Base-by-base conservation (phyloP, 1,140 invertebrate species). In the Neodiprion virginianus region DNA sequence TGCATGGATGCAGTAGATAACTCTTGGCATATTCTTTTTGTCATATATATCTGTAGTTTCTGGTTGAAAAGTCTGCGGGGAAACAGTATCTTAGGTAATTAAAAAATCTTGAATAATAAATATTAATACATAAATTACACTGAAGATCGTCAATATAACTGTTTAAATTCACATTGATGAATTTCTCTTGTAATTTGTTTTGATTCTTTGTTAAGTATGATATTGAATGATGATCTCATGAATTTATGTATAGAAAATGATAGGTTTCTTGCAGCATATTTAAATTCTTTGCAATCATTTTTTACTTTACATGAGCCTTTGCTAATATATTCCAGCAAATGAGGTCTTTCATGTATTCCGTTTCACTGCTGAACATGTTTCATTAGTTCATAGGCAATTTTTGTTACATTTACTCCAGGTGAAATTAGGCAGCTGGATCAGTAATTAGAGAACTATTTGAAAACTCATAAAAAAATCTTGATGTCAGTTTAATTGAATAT, bases 41-140 rank as follows among this genome's bases (percentile, higher is more conserved):
- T 96, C 95, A 89, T 96, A 96, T 74, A 96, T 92, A 85, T 96
- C 95, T 75, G 94, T 95, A 9, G 95, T 96, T 89, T 96, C 95
- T 48, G 95, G 95, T 81, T 95, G 93, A 86, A 96, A 95, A n/a
- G 93, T 95, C 94, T 95, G 83, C 70, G 90, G 89, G 75, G 67
- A 75, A 53, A 73, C 74, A 79, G 70, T 66, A 74, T 77, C 4
- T n/a, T 66, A 7, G 61, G 61, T 66, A 66, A 66, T 40, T 40
- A 5, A 40, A 40, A 21, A 21, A n/a, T 3, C 7, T n/a, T 66
- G 21, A 66, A 66, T 66, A n/a, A n/a, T 66, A 5, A 14, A 66
- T 14, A 66, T 21, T 66, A 21, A 21, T 66, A 66, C 5, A 66
- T 7, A 5, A 66, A 66, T 66, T n/a, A n/a, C 21, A 66, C 7